Conservation (phyloP, 2,888 invertebrate species). For the Chaitophorus viminalis region DNA sequence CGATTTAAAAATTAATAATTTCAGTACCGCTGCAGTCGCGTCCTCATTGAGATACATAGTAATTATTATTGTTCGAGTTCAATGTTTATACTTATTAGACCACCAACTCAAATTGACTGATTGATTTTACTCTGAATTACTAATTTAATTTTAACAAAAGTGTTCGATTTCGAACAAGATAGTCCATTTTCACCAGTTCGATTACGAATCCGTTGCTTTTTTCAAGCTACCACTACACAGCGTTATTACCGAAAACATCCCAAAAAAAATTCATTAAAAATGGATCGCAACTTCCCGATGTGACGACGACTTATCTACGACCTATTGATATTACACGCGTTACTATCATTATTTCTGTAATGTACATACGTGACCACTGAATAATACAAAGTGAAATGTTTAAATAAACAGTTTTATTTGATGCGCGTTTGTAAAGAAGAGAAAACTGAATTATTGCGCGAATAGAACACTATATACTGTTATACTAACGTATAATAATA, state of each 20-base stretch:
- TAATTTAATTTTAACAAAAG: no score
- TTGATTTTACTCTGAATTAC: no score
- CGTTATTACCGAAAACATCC: background rate
- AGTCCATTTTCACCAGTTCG: background rate
- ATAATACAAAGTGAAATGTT: constrained; percentile 32
- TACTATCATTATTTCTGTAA: background rate
- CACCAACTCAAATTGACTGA: no score
- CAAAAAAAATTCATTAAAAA: no score
- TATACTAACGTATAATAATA: no score
- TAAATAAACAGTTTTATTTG: constrained; percentile 20
- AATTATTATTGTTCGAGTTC: background rate
- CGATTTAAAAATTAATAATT: no score
- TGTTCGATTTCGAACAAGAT: background rate
- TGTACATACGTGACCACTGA: background rate
- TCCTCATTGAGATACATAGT: no score
- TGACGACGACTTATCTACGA: background rate
- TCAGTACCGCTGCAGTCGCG: no score
- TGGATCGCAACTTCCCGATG: background rate
- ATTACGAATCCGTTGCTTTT: background rate
- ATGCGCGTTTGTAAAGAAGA: constrained; percentile 35
- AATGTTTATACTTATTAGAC: background rate
- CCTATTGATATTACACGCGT: background rate
- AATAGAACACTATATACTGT: background rate
- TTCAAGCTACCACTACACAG: background rate
- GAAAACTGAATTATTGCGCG: constrained; percentile 25